Evolutionary conservation across 2,113 vertebrate genomes (phyloP), one percentile per base, ranked within the genome.

Genomic region (Cololabis saira): DNA sequence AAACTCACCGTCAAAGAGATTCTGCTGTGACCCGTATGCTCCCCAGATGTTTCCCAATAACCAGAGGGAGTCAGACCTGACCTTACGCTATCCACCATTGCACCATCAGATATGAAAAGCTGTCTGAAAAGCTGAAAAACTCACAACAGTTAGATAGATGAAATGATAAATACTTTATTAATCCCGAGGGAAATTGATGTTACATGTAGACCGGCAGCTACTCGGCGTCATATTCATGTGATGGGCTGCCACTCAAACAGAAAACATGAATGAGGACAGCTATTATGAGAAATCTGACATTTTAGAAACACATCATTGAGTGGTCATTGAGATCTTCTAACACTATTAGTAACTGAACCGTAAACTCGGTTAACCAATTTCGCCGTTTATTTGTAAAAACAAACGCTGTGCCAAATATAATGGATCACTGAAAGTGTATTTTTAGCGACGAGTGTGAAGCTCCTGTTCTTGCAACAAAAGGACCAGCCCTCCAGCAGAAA

Each of bases 31-130:
- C 53, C 77, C 82, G 83, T 84, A 78, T 33, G 16, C 62, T 83
- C 64, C 73, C 71, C 90, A 92, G 87, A 91, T 90, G 90, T 87
- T 85, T 76, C 73, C 54, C 59, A 71, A 71, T 63, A 71, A 71
- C 64, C 71, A 64, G 65, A 61, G 63, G 30, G 56, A 74, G 61
- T 63, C n/a, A 43, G 49, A 56, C 11, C 14, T 40, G 56, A 61
- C 54, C 52, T 54, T 22, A 18, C 16, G 33, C 33, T 33, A 21
- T 27, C 53, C 50, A 64, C 48, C 27, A 52, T 21, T 33, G 24
- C 2, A 12, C 52, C 48, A 67, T 22, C 24, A 27, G 24, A 49
- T 15, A n/a, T 40, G 43, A 53, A 27, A 40, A 27, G 41, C 14
- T 10, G 12, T 15, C 19, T 40, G 43, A 53, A 27, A 40, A 27